Evolutionary conservation across 2,888 invertebrate species (phyloP), one percentile per base, ranked within the genome.

Genomic region (Flexamia atlantica): DNA sequence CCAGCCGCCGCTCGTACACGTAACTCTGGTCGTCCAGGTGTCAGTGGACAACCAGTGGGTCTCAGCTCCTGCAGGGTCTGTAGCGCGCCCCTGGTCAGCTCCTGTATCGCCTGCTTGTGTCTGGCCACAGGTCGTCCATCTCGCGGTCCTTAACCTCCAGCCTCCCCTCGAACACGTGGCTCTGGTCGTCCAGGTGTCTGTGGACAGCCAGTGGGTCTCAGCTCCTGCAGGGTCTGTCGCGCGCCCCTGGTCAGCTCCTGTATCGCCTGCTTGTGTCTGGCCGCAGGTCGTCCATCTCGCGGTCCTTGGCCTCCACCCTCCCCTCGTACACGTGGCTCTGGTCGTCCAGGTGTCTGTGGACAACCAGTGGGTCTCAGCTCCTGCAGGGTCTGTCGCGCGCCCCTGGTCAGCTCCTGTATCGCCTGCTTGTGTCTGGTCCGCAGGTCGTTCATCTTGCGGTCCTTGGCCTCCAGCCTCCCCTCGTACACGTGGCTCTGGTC

Each of bases 41-140:
- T n/a, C n/a, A n/a, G n/a, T n/a, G n/a, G n/a, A n/a, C n/a, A n/a
- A n/a, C n/a, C n/a, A n/a, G n/a, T n/a, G n/a, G n/a, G n/a, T n/a
- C n/a, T n/a, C 76, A 76, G 76, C 5, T 76, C 76, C 17, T 76
- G 40, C 25, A 76, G 42, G 17, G 76, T 76, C 0, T 42, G 28
- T 17, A 46, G 36, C 28, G 76, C 50, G 0, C 76, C 76, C 42
- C 17, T 42, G 28, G 50, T 23, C 42, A 76, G 17, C 50, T 42
- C 76, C 40, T 46, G 36, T 2, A 76, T 50, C 10, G 76, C 7
- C 28, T 2, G 9, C 25, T 50, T 42, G 14, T 76, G 76, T 50
- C 76, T 76, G 42, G 25, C 17, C 76, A 23, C 46, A 76, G 42
- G 9, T 42, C 76, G 25, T 76, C 50, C 50, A 50, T 46, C 50